phyloP scores from a whole-genome alignment of 2,888 invertebrate genomes.

The Ennomos quercinarius region DNA sequence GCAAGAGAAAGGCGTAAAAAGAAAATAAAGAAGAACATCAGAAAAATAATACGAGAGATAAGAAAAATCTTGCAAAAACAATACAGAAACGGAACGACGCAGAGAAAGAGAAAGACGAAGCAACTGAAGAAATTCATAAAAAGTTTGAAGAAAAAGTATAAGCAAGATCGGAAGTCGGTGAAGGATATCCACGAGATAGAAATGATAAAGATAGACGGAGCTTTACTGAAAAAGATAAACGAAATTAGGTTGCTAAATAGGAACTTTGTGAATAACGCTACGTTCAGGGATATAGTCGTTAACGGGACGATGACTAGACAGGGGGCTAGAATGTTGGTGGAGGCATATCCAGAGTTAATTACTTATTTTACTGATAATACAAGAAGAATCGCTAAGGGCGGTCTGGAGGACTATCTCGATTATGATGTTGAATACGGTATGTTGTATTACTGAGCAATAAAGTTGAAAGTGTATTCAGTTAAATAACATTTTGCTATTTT shows the following conservation, averaged over 20 bases:
- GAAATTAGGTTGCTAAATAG: conserved; percentile 58
- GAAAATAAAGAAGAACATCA: conserved; percentile 62
- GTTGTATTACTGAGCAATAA: conserved; percentile 61
- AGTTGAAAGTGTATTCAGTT: conserved; percentile 28
- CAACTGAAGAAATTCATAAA: conserved; percentile 69
- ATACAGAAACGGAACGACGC: conserved; percentile 62
- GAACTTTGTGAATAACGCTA: conserved; percentile 58
- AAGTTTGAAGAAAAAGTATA: conserved; percentile 64
- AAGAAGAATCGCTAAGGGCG: conserved; percentile 33
- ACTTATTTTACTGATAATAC: conserved; percentile 39
- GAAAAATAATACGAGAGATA: conserved; percentile 62
- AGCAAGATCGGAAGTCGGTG: conserved; percentile 62
- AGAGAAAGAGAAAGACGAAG: conserved; percentile 64
- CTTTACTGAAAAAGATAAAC: conserved; percentile 50
- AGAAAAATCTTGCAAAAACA: conserved; percentile 59
- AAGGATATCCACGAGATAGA: conserved; percentile 63
- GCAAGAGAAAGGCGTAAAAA: conserved; percentile 57
- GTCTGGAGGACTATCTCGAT: conserved; percentile 50
- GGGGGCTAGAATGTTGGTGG: conserved; percentile 53
- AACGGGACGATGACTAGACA: conserved; percentile 60
- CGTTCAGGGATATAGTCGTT: conserved; percentile 64
- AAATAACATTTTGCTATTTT: not conserved
- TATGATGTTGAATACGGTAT: conserved; percentile 71
- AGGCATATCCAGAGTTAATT: conserved; percentile 64
- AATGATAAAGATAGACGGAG: conserved; percentile 59